A percentile compares a stretch with the other conserved stretches of the same genome.
These are phyloP conservation scores for Halichoerus grypus DNA, from an alignment of 2,113 vertebrate genomes.

Conservation along the genomic window DNA sequence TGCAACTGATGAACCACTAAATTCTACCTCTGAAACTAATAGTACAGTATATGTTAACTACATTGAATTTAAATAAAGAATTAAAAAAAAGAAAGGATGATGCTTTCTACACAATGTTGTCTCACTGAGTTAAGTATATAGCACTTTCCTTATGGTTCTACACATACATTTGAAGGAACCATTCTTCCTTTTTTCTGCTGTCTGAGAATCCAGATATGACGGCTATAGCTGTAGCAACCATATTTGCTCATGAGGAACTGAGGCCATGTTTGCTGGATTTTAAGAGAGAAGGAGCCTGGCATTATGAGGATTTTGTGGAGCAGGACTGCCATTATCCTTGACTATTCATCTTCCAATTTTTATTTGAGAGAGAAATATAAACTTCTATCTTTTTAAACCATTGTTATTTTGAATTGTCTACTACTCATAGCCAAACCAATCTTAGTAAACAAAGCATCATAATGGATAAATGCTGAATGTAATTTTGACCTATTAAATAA, in stretches of 20 bases:
- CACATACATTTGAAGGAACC: neutral
- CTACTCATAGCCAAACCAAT: slow-evolving; percentile 24
- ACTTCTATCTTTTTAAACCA: neutral
- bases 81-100: neutral
- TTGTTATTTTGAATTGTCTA: slow-evolving; percentile 32
- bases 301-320: neutral
- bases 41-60: neutral
- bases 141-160: neutral
- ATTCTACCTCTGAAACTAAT: neutral
- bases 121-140: neutral
- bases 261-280: neutral
- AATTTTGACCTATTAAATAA: neutral
- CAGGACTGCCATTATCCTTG: neutral
- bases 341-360: neutral
- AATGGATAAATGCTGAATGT: neutral
- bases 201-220: neutral
- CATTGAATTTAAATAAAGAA: neutral
- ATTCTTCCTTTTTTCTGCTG: neutral
- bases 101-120: neutral
- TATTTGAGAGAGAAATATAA: slow-evolving; percentile 3
- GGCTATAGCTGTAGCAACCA: neutral
- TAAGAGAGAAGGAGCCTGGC: neutral
- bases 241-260: neutral
- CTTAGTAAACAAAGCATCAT: neutral
- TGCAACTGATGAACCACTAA: neutral